Conservation (phyloP, 2,113 vertebrate species). For the Bujurquina vittata region DNA sequence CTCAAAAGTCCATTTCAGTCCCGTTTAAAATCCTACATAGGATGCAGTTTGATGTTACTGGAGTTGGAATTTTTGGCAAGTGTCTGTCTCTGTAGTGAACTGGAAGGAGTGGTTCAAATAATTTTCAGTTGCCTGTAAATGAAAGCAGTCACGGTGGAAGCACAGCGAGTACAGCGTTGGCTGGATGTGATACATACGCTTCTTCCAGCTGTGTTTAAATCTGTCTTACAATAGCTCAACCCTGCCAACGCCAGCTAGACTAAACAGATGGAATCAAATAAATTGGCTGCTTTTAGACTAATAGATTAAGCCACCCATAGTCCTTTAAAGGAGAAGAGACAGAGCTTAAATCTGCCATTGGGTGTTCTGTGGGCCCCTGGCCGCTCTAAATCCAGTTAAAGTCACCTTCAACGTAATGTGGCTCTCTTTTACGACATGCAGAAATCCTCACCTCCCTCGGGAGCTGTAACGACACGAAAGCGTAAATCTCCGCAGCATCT, state of each 20-base stretch:
- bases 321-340: slow-evolving; percentile 72
- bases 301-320: slow-evolving; percentile 78
- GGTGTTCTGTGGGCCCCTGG: slow-evolving; percentile 55
- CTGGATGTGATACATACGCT: slow-evolving; percentile 57
- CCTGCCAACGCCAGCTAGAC: slow-evolving; percentile 71
- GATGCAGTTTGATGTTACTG: not conserved
- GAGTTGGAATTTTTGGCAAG: not conserved
- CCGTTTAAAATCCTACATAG: not conserved
- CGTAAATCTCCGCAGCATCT: slow-evolving; percentile 81
- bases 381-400: slow-evolving; percentile 83
- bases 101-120: not conserved
- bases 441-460: slow-evolving; percentile 74
- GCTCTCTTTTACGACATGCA: slow-evolving; percentile 79
- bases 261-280: slow-evolving; percentile 83
- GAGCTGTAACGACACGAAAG: slow-evolving; percentile 70
- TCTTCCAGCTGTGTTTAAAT: slow-evolving; percentile 80
- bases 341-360: slow-evolving; percentile 79
- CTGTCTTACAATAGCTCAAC: slow-evolving; percentile 73
- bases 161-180: slow-evolving; percentile 42
- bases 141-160: slow-evolving; percentile 43
- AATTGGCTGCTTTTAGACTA: slow-evolving; percentile 82
- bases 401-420: slow-evolving; percentile 84
- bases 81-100: not conserved
- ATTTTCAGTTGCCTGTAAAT: slow-evolving; percentile 45
- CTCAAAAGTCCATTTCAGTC: slow-evolving; percentile 34